A percentile compares a stretch with the other conserved stretches of the same genome.
These are phyloP conservation scores for Sylvia atricapilla DNA, from an alignment of 2,113 vertebrate genomes.

Conservation along the genomic window DNA sequence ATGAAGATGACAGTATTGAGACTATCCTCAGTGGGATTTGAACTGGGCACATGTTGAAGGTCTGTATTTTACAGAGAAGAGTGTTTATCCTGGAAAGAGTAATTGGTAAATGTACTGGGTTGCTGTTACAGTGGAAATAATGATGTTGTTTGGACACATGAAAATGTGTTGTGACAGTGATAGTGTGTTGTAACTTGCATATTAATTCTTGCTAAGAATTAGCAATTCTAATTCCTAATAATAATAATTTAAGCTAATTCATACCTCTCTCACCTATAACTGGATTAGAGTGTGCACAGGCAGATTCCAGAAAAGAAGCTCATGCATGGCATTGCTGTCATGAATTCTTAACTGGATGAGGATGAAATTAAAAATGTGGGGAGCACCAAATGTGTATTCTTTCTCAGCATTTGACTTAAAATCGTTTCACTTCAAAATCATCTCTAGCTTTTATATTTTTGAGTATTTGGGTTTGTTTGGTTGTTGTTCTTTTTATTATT, in stretches of 20 bases:
- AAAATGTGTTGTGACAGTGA: neutral
- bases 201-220: neutral
- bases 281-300: neutral
- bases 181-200: neutral
- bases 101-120: neutral
- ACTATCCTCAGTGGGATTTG: constrained; percentile 9
- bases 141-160: neutral
- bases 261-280: neutral
- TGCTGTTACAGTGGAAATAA: neutral
- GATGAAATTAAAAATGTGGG: neutral
- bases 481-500: too few relatives aligned
- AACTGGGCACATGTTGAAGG: constrained; percentile 5
- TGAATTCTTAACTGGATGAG: neutral
- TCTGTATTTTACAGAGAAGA: constrained; percentile 34
- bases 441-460: neutral
- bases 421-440: neutral
- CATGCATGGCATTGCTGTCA: neutral
- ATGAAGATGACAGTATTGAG: constrained; percentile 44
- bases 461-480: neutral
- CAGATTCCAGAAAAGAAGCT: neutral
- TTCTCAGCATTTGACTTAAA: neutral
- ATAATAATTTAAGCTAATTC: neutral
- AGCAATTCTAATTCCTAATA: neutral
- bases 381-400: neutral
- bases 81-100: neutral